These are phyloP conservation scores for Podiceps cristatus DNA, from an alignment of 2,113 vertebrate genomes.

Conservation along the genomic window DNA sequence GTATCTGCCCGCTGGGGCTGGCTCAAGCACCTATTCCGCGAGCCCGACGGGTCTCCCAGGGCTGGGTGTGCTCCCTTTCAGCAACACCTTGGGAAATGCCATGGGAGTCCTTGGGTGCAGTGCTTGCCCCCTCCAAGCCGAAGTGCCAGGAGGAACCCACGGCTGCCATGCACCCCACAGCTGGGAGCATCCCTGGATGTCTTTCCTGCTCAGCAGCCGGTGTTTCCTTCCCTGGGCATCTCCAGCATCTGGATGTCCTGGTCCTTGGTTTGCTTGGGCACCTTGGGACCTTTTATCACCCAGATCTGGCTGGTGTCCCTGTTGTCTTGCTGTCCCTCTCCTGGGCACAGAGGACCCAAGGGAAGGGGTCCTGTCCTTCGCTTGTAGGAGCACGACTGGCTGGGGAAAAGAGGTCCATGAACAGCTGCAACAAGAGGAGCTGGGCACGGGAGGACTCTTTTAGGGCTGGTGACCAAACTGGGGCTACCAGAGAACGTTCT, in stretches of 20 bases:
- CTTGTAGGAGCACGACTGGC: not conserved
- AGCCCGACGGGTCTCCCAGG: not conserved
- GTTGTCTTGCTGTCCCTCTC: rapidly evolving
- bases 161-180: not conserved
- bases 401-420: not conserved
- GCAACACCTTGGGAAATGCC: not conserved
- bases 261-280: not conserved
- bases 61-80: rapidly evolving
- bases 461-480: not conserved
- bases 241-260: not conserved
- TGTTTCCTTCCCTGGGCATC: not conserved
- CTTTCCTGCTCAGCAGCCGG: not conserved
- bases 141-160: rapidly evolving
- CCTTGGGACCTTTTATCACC: not conserved
- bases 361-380: not conserved
- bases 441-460: not conserved
- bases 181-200: not conserved
- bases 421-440: not conserved
- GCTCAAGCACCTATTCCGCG: not conserved
- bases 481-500: not conserved
- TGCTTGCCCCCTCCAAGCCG: rapidly evolving
- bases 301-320: not conserved
- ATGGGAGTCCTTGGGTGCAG: not conserved
- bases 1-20: not conserved
- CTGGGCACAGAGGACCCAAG: not conserved